Conservation (phyloP, 2,797 vertebrate genomes). For the Aeoliscus strigatus region DNA sequence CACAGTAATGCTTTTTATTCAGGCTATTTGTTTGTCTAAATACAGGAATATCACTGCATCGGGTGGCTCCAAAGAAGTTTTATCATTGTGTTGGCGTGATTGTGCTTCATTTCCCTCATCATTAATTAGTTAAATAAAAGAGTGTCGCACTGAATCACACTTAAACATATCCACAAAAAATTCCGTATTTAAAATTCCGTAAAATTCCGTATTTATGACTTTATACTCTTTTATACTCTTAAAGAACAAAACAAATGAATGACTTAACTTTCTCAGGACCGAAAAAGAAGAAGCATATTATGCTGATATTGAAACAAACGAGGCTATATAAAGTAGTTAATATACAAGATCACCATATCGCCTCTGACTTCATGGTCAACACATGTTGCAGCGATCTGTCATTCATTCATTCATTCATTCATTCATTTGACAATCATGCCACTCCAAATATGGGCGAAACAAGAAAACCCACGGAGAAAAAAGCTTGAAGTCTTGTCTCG, state of each 20-base stretch:
- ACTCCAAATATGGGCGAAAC: conserved; percentile 48
- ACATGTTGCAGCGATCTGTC: conserved; percentile 49
- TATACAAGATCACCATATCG: conserved; percentile 25
- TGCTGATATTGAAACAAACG: conserved; percentile 7
- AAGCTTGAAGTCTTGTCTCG: conserved; percentile 51
- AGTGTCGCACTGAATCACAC: background rate
- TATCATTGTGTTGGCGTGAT: conserved; percentile 38
- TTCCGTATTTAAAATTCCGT: too few species aligned
- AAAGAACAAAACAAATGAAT: too few species aligned
- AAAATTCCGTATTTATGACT: too few species aligned
- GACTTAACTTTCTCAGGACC: too few species aligned
- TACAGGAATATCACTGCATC: conserved; percentile 46
- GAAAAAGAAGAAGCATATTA: conserved; percentile 4
- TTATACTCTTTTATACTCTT: too few species aligned
- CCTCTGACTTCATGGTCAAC: conserved; percentile 29
- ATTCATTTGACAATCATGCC: conserved; percentile 50
- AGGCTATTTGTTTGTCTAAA: conserved; percentile 34
- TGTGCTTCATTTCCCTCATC: conserved; percentile 49
- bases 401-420: conserved; percentile 61
- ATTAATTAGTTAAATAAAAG: conserved; percentile 5
- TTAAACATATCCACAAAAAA: conserved; percentile 3
- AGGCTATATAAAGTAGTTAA: conserved; percentile 14
- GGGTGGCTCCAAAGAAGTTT: conserved; percentile 50
- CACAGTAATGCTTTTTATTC: conserved; percentile 44
- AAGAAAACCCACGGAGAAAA: conserved; percentile 40